Percentiles rank a stretch among this genome's conserved stretches.
phyloP scores from a whole-genome alignment of 2,888 invertebrate genomes.

The Druceiella hillmani region DNA sequence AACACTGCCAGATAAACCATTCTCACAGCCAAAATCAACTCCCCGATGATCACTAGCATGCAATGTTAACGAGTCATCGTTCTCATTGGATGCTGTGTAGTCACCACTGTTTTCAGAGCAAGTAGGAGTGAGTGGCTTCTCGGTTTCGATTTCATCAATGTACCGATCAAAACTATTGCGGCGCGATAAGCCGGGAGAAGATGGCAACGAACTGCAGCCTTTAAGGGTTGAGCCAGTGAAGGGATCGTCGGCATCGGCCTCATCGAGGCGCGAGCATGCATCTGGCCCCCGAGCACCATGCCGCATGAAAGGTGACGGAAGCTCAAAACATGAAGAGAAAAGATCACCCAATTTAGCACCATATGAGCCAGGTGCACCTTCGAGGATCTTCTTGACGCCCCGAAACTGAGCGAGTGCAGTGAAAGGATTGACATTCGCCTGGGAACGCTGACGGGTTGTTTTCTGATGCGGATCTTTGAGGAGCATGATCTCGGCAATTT shows the following conservation, averaged over 20 bases:
- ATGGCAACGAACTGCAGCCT: conserved; percentile 34
- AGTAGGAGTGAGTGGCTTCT: neutral
- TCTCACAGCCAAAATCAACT: too few relatives aligned
- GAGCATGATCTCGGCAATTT: conserved; percentile 82
- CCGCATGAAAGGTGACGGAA: conserved; percentile 61
- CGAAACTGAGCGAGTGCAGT: conserved; percentile 69
- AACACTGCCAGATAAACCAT: too few relatives aligned
- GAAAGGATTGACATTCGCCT: conserved; percentile 62
- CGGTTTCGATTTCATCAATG: neutral
- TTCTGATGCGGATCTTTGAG: conserved; percentile 78
- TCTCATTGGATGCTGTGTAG: too few relatives aligned
- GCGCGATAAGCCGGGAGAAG: conserved; percentile 36
- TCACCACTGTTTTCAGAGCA: too few relatives aligned
- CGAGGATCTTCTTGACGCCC: conserved; percentile 78
- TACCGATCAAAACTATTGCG: conserved; percentile 30
- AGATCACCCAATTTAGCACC: conserved; percentile 46
- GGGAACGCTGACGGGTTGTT: conserved; percentile 30
- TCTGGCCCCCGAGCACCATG: too few relatives aligned
- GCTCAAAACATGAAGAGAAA: conserved; percentile 73
- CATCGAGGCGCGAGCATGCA: conserved; percentile 23
- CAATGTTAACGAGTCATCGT: too few relatives aligned
- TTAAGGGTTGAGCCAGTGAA: conserved; percentile 10
- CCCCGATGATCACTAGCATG: too few relatives aligned
- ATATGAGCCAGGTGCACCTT: conserved; percentile 49
- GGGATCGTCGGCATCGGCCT: conserved; percentile 15